Evolutionary conservation across 2,113 vertebrate species (phyloP).

Genomic region (Microcebus tavaratra): DNA sequence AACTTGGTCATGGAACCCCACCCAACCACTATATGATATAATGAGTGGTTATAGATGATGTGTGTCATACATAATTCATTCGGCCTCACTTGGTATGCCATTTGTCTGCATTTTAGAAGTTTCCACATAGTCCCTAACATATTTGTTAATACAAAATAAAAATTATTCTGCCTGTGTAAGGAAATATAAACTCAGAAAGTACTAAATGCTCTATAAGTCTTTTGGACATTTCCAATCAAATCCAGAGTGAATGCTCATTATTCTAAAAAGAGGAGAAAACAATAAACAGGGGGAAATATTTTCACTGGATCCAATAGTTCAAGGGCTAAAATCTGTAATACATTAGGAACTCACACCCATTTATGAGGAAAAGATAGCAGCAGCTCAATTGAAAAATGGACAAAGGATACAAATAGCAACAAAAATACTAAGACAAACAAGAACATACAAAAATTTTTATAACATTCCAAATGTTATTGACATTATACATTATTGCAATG

Average conservation of each 20-base stretch:
- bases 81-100: neutral
- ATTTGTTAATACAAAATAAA: conserved; percentile 3
- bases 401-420: neutral
- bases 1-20: neutral
- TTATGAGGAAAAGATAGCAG: neutral
- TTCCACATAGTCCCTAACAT: neutral
- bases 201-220: neutral
- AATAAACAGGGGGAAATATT: neutral
- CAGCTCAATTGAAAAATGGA: neutral
- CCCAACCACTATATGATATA: neutral
- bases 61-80: neutral
- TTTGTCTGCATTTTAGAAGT: neutral
- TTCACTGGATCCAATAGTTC: neutral
- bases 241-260: neutral
- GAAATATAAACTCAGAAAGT: conserved; percentile 35
- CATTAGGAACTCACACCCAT: neutral
- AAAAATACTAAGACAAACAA: neutral
- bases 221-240: conserved; percentile 18
- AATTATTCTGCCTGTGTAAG: neutral
- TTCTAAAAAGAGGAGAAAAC: conserved; percentile 29
- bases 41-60: neutral
- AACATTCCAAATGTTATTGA: neutral
- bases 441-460: neutral
- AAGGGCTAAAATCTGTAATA: neutral
- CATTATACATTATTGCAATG: neutral